Evolutionary conservation across 2,113 vertebrate genomes (phyloP).

Genomic region (Rhipidura dahli): DNA sequence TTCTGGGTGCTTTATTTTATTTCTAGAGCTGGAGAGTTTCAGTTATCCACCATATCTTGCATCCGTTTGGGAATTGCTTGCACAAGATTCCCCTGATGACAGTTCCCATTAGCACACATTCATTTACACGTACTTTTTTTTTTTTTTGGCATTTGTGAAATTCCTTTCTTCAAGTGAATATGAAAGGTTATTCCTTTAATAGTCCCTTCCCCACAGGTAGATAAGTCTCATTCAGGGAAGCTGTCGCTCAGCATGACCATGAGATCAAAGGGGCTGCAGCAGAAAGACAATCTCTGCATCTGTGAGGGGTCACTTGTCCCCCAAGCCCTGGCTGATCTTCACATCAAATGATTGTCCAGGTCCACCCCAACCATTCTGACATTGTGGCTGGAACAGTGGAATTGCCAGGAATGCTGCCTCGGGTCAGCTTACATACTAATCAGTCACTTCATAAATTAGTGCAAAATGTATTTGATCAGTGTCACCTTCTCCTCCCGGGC

Average conservation of each 20-base stretch:
- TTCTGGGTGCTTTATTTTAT: background rate
- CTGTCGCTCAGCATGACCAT: constrained; percentile 14
- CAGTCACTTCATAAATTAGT: background rate
- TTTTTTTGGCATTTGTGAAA: constrained; percentile 43
- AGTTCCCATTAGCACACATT: constrained; percentile 60
- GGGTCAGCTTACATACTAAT: background rate
- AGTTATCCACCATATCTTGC: constrained; percentile 1
- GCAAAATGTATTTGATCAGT: background rate
- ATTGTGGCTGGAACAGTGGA: background rate
- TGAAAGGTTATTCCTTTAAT: constrained; percentile 43
- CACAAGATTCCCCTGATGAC: constrained; percentile 27
- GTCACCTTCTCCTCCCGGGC: background rate
- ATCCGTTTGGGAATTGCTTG: constrained; percentile 15
- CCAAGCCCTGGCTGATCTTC: background rate
- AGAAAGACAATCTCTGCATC: constrained; percentile 26
- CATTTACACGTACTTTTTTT: constrained; percentile 28
- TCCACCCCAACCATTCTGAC: background rate
- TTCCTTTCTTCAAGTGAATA: constrained; percentile 51
- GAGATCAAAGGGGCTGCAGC: constrained; percentile 52
- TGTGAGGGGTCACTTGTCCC: constrained; percentile 2
- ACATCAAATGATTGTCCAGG: background rate
- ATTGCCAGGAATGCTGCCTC: background rate
- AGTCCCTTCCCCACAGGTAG: constrained; percentile 3
- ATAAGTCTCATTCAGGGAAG: constrained; percentile 13
- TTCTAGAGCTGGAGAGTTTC: background rate